Percentiles rank a stretch among this genome's conserved stretches.
Evolutionary conservation across 2,113 vertebrate genomes (phyloP).

Genomic region (Elaphurus davidianus): DNA sequence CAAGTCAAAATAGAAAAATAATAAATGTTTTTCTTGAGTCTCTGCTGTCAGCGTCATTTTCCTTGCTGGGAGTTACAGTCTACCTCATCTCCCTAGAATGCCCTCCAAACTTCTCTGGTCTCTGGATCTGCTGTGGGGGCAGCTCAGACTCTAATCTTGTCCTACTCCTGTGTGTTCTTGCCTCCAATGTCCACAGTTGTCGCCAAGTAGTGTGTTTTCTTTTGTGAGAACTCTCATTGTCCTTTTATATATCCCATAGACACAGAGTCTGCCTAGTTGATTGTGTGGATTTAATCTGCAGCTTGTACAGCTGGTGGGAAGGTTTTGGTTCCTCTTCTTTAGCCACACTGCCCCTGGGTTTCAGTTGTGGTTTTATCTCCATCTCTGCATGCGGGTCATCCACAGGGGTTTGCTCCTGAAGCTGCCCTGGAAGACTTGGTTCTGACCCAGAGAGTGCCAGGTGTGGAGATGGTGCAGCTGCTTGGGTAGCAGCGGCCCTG

Average conservation of each 20-base stretch:
- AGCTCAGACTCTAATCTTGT: neutral
- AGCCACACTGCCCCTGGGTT: neutral
- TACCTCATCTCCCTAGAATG: neutral
- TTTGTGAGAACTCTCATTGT: neutral
- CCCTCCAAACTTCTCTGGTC: neutral
- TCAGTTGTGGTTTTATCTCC: neutral
- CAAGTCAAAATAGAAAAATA: neutral
- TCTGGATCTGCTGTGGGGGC: neutral
- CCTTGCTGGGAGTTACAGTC: neutral
- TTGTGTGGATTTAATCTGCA: neutral
- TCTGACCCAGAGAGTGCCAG: neutral
- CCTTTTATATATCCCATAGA: neutral
- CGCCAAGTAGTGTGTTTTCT: neutral
- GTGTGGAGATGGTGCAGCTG: neutral
- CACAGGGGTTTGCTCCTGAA: neutral
- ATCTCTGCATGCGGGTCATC: neutral
- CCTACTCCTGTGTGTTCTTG: neutral
- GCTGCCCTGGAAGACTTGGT: neutral
- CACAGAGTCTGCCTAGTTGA: neutral
- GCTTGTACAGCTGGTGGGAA: neutral
- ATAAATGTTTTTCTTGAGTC: neutral
- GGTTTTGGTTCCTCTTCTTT: neutral
- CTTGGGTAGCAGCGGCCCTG: neutral
- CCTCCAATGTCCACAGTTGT: neutral
- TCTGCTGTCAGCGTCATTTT: neutral